A percentile compares a stretch with the other conserved stretches of the same genome.
Evolutionary conservation across 2,797 vertebrate genomes (phyloP).

Genomic region (Erpetoichthys calabaricus): DNA sequence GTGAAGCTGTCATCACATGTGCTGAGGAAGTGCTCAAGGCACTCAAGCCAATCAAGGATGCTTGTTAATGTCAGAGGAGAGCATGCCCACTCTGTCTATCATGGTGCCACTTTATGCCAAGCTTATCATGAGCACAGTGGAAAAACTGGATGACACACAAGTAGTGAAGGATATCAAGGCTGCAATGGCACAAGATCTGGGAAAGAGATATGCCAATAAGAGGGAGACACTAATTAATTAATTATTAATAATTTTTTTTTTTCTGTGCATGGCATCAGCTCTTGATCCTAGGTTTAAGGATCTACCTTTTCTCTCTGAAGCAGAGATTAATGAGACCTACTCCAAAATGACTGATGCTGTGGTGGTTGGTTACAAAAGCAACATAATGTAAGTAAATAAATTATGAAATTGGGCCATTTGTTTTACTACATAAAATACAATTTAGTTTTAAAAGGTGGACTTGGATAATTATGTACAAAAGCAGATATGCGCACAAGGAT

Average conservation of each 20-base stretch:
- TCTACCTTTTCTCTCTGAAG: constrained; percentile 14
- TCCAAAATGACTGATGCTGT: constrained; percentile 11
- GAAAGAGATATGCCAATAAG: not conserved
- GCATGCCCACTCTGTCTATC: constrained; percentile 3
- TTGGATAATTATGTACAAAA: constrained; percentile 10
- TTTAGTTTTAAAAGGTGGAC: constrained; percentile 9
- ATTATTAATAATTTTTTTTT: too few species aligned
- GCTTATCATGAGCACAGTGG: not conserved
- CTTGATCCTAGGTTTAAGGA: constrained; percentile 17
- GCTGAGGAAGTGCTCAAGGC: too few species aligned
- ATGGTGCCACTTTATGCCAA: constrained; percentile 2
- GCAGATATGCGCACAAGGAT: constrained; percentile 4
- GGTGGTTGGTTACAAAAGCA: constrained; percentile 15
- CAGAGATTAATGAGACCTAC: constrained; percentile 6
- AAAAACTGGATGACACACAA: constrained; percentile 8
- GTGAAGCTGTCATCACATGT: too few species aligned
- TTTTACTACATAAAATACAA: not conserved
- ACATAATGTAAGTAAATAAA: constrained; percentile 15
- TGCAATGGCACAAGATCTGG: constrained; percentile 13
- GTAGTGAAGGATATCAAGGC: constrained; percentile 15
- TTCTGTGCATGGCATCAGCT: constrained; percentile 12
- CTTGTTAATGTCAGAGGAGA: constrained; percentile 5
- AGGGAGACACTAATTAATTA: constrained; percentile 9
- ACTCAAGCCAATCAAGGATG: too few species aligned
- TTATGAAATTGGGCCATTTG: constrained; percentile 8